phyloP scores from a whole-genome alignment of 2,113 vertebrate genomes.

The Ceyx cyanopectus region DNA sequence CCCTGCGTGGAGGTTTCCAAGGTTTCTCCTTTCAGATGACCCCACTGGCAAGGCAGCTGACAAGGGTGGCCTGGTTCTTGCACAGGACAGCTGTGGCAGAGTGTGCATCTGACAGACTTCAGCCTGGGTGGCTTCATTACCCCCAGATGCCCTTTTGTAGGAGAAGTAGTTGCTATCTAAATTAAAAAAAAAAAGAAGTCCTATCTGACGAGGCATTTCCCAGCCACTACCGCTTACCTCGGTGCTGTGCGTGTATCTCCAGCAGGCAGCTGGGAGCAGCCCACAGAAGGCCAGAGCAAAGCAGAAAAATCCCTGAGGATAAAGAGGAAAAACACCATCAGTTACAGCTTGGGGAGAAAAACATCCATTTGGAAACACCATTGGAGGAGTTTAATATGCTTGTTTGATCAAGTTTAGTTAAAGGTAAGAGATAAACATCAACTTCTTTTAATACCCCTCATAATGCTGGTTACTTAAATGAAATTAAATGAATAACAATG shows the following conservation, averaged over 20 bases:
- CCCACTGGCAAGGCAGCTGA: not conserved
- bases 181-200: not conserved
- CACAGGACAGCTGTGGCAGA: not conserved
- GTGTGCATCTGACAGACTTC: not conserved
- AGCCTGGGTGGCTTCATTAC: not conserved
- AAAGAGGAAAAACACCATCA: not conserved
- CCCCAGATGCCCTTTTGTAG: not conserved
- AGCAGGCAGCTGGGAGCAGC: conserved; percentile 67
- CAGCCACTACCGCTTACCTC: conserved; percentile 67
- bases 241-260: conserved; percentile 46
- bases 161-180: not conserved
- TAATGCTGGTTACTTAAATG: not conserved
- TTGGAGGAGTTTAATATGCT: not conserved
- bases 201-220: not conserved
- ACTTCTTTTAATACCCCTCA: not conserved
- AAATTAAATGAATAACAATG: not conserved
- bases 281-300: conserved; percentile 72
- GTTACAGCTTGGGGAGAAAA: not conserved
- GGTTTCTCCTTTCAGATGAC: not conserved
- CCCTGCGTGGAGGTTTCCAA: not conserved
- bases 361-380: not conserved
- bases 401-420: not conserved
- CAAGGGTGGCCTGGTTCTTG: not conserved
- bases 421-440: not conserved
- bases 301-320: conserved; percentile 76